phyloP scores from a whole-genome alignment of 2,888 invertebrate genomes.

The Orthosia cruda region DNA sequence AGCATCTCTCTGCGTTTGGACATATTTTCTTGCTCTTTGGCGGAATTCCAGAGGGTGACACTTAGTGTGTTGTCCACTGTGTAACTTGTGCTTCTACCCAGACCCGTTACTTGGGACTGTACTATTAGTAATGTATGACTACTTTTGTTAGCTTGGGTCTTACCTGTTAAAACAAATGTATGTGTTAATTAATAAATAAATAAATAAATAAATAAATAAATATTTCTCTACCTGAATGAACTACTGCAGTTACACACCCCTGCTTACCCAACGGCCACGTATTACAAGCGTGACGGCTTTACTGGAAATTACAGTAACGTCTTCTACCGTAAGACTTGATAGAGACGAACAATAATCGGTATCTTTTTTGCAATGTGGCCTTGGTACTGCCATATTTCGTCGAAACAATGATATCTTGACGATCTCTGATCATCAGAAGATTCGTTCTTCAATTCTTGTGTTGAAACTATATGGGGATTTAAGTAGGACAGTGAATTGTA shows the following conservation, averaged over 20 bases:
- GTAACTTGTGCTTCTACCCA: too few species aligned
- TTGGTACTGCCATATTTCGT: slow-evolving; percentile 22
- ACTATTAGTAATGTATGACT: too few species aligned
- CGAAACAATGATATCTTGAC: slow-evolving; percentile 47
- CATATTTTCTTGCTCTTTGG: too few species aligned
- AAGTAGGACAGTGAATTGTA: slow-evolving; percentile 43
- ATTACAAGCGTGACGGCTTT: slow-evolving; percentile 40
- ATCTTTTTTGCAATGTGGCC: slow-evolving; percentile 15
- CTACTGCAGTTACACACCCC: slow-evolving; percentile 26
- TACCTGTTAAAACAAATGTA: too few species aligned
- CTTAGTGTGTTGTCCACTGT: too few species aligned
- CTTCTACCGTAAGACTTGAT: slow-evolving; percentile 8
- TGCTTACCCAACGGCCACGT: slow-evolving; percentile 33
- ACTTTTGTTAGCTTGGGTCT: too few species aligned
- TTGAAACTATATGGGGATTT: slow-evolving; percentile 1
- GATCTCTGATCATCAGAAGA: slow-evolving; percentile 34
- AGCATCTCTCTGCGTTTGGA: too few species aligned
- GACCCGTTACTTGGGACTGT: too few species aligned
- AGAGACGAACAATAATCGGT: slow-evolving; percentile 12
- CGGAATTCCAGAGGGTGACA: too few species aligned
- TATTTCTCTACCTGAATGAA: slow-evolving; percentile 43
- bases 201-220: too few species aligned
- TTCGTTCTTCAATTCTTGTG: slow-evolving; percentile 21
- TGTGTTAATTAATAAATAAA: too few species aligned
- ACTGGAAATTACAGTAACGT: slow-evolving; percentile 20